A percentile compares a stretch with the other conserved stretches of the same genome.
Conservation (phyloP, 2,113 vertebrate species). For the Neotragus pygmaeus region DNA sequence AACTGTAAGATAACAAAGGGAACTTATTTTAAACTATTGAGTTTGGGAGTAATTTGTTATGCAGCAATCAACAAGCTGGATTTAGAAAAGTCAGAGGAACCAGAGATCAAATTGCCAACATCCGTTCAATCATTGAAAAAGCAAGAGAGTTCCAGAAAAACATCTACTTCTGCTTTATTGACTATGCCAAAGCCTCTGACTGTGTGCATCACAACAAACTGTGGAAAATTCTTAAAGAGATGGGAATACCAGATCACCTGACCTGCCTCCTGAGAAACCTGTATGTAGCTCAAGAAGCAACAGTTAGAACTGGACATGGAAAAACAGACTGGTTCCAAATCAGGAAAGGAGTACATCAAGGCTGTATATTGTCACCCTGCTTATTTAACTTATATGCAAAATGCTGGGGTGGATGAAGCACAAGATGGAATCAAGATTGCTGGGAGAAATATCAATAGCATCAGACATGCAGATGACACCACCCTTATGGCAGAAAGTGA, state of each 20-base stretch:
- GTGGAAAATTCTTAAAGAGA: background rate
- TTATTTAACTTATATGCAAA: background rate
- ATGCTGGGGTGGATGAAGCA: background rate
- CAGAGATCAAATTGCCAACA: background rate
- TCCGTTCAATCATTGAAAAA: accelerated
- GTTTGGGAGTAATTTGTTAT: background rate
- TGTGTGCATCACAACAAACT: background rate
- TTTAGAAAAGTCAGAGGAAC: background rate
- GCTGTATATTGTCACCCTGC: background rate
- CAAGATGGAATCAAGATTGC: background rate
- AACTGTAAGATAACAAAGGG: background rate
- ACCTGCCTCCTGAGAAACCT: background rate
- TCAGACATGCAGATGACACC: background rate
- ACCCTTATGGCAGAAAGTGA: background rate
- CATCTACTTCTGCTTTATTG: background rate
- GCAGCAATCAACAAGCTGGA: background rate
- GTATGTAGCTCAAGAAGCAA: background rate
- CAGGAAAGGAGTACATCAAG: background rate
- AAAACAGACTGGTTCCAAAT: background rate
- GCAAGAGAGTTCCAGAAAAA: background rate
- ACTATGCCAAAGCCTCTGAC: background rate
- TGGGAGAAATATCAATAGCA: background rate
- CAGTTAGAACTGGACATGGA: background rate
- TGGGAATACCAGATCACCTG: background rate
- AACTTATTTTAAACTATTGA: background rate